A percentile compares a stretch with the other conserved stretches of the same genome.
Conservation (phyloP, 1,140 invertebrate genomes). For the Sminthurinus signatus region DNA sequence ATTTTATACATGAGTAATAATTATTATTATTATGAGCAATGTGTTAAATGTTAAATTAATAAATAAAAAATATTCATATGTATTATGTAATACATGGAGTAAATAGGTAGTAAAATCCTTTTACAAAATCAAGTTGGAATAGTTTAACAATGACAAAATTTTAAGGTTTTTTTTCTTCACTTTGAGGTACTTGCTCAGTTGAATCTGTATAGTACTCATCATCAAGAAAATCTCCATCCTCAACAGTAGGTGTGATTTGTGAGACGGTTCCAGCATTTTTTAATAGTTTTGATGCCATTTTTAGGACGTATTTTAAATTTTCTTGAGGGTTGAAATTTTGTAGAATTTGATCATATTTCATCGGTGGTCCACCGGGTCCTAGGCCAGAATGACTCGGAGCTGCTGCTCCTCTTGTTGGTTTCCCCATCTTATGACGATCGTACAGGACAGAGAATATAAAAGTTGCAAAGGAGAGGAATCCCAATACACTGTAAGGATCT, state of each 20-base stretch:
- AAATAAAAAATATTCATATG: no score
- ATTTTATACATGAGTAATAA: no score
- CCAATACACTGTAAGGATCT: conserved; percentile 33
- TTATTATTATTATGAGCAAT: no score
- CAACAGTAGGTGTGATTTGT: neutral
- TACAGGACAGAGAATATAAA: conserved; percentile 33
- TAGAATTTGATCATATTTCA: neutral
- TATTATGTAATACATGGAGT: no score
- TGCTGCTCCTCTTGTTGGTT: neutral
- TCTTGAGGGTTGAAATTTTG: conserved; percentile 6
- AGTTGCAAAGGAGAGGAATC: conserved; percentile 32
- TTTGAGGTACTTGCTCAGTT: no score
- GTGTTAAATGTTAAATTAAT: no score
- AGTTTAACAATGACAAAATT: no score
- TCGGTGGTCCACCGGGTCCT: neutral
- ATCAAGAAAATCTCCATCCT: neutral
- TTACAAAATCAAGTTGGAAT: no score
- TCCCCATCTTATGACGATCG: conserved; percentile 25
- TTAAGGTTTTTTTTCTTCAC: no score
- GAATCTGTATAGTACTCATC: neutral
- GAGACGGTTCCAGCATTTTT: conserved; percentile 10
- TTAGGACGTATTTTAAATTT: conserved; percentile 24
- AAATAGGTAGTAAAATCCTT: no score
- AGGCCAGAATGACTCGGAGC: neutral
- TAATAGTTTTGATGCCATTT: conserved; percentile 24